Evolutionary conservation across 2,113 vertebrate species (phyloP), one percentile per base, ranked within the genome.

Genomic region (Cichladusa arquata): DNA sequence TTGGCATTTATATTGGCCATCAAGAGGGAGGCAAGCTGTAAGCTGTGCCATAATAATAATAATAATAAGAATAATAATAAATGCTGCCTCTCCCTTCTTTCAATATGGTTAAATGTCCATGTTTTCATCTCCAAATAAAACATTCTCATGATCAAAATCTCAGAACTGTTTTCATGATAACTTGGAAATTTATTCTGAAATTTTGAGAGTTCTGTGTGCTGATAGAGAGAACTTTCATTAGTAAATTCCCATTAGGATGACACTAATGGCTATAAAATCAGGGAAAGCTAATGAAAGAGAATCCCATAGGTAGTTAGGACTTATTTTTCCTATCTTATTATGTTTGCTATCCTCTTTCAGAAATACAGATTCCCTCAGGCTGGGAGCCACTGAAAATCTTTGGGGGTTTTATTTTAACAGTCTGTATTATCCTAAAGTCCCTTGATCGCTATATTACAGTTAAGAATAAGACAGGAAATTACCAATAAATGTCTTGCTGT

Each of bases 1-100:
- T 96, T 96, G 97, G 86, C 96, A 97, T 98, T 98, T 98, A 96
- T 98, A 96, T 86, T 97, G 78, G 82, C 95, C 97, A 94, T 97
- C 91, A 90, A 90, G 91, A 57, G 85, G 77, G 51, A 97, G 90
- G 86, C 83, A 97, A 93, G 88, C 95, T 97, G 44, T 80, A 95
- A 95, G 92, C 92, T 94, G 50, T 82, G 79, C 94, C 15, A 91
- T 96, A 96, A 79, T 85, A 81, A 96, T 95, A 96, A 96, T 95
- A 96, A 95, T 95, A 97, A 92, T 92, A 97, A 92, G 95, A 96
- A 96, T 94, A 97, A 96, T 97, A 97, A 95, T 94, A 95, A 98
- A 95, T 96, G 79, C 26, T 93, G 31, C 18, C 23, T 84, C 76
- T 88, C 54, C 53, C 29, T 64, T 96, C 69, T 88, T 95, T 87